Base-by-base conservation (phyloP, 1,140 invertebrate genomes). In the Aporrectodea caliginosa region DNA sequence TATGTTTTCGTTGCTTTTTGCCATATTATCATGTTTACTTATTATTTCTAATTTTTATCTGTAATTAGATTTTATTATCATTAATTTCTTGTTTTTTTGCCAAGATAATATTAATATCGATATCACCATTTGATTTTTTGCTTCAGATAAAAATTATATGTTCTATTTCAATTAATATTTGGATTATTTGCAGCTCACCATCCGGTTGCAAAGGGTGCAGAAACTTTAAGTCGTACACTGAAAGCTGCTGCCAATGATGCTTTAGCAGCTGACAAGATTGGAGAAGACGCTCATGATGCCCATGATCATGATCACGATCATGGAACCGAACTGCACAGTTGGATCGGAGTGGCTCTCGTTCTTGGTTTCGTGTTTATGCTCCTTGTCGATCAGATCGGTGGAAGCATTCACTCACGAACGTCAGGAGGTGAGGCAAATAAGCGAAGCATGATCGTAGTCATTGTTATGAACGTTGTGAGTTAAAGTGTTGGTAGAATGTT, bases 281-380 rank as follows among this genome's bases (percentile, higher is more conserved):
- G 83, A 16, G 16, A 73, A 34, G 69, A 74, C 16, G 70, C 30
- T 16, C 12, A 75, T 27, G 70, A 27, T n/a, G 33, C 82, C n/a
- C 83, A 86, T 68, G 78, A 81, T 33, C 83, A 86, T 80, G 79
- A 83, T 69, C 83, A 87, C 80, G 82, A 86, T 30, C 78, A 80
- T 43, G 83, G 83, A 73, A 78, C 77, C 12, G 84, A 85, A 73
- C 83, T 84, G 31, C 86, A 88, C 81, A 84, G 84, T 22, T 76
- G 84, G 14, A 93, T 94, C 83, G 94, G 94, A 69, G 87, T 94
- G 33, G 91, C 92, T 35, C 89, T 95, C 35, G 91, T 95, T n/a
- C 84, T 93, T 35, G 94, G 97, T 27, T 99, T 99, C 89, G 92
- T 99, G 29, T 97, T 99, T 85, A 99, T 99, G 98, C 90, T 99